Evolutionary conservation across 2,113 vertebrate genomes (phyloP).

Genomic region (Octodon degus): DNA sequence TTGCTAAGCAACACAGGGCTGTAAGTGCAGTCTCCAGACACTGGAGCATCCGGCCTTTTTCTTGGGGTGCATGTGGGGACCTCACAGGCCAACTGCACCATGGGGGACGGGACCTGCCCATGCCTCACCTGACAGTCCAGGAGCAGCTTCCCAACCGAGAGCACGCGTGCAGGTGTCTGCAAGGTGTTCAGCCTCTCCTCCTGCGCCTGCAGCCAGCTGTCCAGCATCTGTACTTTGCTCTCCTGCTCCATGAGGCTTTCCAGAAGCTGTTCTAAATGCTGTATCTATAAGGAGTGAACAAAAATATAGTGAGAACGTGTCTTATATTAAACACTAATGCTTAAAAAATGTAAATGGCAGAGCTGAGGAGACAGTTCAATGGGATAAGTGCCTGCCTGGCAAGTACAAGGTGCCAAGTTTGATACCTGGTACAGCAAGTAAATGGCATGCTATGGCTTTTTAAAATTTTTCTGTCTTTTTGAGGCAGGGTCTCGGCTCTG

Average conservation of each 20-base stretch:
- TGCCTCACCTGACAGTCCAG: conserved; percentile 89
- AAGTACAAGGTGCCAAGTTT: too few relatives aligned
- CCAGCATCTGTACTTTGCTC: conserved; percentile 86
- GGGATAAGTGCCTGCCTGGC: too few relatives aligned
- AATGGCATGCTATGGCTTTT: too few relatives aligned
- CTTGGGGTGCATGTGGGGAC: not conserved
- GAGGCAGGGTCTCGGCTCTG: too few relatives aligned
- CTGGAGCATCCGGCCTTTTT: accelerated
- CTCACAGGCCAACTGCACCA: accelerated
- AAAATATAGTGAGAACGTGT: not conserved
- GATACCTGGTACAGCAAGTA: too few relatives aligned
- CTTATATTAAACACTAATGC: not conserved
- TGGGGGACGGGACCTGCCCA: accelerated
- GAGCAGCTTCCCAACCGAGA: conserved; percentile 85
- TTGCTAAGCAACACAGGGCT: not conserved
- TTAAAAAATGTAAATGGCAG: conserved; percentile 38
- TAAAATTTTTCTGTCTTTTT: too few relatives aligned
- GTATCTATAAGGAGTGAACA: conserved; percentile 85
- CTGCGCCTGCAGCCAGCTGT: conserved; percentile 89
- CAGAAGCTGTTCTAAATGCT: conserved; percentile 87
- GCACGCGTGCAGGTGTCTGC: conserved; percentile 85
- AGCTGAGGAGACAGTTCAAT: too few relatives aligned
- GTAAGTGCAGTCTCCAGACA: not conserved
- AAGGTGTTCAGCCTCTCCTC: conserved; percentile 85
- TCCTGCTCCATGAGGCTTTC: conserved; percentile 87